Conservation (phyloP, 2,888 invertebrate species). For the Colletes collaris region DNA sequence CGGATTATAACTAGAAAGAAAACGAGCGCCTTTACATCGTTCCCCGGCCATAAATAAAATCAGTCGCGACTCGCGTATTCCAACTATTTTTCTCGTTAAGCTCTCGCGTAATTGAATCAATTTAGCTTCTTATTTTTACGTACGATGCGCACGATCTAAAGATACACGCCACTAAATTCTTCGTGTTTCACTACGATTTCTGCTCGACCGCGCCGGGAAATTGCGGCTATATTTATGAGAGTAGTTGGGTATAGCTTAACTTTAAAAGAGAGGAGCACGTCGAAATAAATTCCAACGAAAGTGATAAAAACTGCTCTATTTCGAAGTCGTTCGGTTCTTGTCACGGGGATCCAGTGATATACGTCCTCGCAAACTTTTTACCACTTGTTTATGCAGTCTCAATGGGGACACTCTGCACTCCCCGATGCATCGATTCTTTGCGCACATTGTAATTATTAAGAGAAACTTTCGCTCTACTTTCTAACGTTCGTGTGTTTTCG, state of each 20-base stretch:
- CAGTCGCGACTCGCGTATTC: background rate
- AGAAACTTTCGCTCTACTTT: background rate
- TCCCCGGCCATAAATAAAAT: background rate
- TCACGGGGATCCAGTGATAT: background rate
- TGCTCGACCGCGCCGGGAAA: constrained; percentile 6
- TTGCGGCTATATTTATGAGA: constrained; percentile 19
- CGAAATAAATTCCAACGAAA: constrained; percentile 22
- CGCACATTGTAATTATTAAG: background rate
- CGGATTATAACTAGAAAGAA: background rate
- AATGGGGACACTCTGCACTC: background rate
- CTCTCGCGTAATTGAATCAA: background rate
- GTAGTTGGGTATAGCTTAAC: constrained; percentile 18
- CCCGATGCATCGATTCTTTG: background rate
- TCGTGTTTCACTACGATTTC: constrained; percentile 6
- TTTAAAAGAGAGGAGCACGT: constrained; percentile 15
- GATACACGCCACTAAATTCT: constrained; percentile 1
- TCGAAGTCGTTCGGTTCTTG: constrained; percentile 2
- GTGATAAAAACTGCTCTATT: constrained; percentile 21
- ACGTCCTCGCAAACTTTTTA: background rate
- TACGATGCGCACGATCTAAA: background rate
- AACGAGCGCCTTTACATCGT: background rate
- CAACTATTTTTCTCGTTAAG: background rate
- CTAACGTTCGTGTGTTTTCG: too few species aligned
- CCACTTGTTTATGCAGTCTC: background rate
- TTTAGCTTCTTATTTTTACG: background rate